Conservation (phyloP, 2,888 invertebrate species). For the Caenorhabditis sp. region DNA sequence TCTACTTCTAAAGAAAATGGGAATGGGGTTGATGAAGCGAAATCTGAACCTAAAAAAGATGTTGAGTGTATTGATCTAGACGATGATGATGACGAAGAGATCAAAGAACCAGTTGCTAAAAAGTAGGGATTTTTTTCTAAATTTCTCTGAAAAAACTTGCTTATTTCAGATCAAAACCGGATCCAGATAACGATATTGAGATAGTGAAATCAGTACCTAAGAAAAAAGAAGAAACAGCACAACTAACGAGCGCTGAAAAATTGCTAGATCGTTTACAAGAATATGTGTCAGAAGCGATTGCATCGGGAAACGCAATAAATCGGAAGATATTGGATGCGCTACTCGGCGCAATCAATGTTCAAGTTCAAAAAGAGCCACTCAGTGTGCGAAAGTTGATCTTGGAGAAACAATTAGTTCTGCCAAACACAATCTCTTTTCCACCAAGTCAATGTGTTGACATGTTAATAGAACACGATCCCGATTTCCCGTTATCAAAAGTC, state of each 20-base stretch:
- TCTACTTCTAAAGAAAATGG: neutral
- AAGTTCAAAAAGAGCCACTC: conserved; percentile 66
- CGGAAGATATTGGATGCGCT: conserved; percentile 65
- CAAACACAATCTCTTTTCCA: conserved; percentile 68
- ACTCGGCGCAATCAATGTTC: conserved; percentile 65
- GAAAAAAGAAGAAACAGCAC: conserved; percentile 46
- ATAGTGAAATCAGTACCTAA: conserved; percentile 3
- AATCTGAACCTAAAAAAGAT: conserved; percentile 17
- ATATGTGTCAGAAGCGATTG: conserved; percentile 55
- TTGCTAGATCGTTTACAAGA: conserved; percentile 59
- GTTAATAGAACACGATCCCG: conserved; percentile 68
- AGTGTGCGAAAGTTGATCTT: conserved; percentile 65
- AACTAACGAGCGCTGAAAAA: conserved; percentile 52
- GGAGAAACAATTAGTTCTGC: conserved; percentile 67
- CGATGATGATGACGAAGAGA: conserved; percentile 33
- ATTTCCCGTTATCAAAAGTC: conserved; percentile 58
- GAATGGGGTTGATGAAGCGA: neutral
- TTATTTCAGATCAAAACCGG: conserved; percentile 2
- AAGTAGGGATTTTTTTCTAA: conserved; percentile 1
- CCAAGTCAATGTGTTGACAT: conserved; percentile 68
- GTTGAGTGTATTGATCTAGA: conserved; percentile 56
- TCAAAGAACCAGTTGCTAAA: conserved; percentile 19
- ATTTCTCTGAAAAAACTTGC: neutral
- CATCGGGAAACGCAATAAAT: conserved; percentile 44
- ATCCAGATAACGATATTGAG: conserved; percentile 18